Percentiles rank a stretch among this genome's conserved stretches.
Conservation (phyloP, 2,113 vertebrate species). For the Halichoeres trimaculatus region DNA sequence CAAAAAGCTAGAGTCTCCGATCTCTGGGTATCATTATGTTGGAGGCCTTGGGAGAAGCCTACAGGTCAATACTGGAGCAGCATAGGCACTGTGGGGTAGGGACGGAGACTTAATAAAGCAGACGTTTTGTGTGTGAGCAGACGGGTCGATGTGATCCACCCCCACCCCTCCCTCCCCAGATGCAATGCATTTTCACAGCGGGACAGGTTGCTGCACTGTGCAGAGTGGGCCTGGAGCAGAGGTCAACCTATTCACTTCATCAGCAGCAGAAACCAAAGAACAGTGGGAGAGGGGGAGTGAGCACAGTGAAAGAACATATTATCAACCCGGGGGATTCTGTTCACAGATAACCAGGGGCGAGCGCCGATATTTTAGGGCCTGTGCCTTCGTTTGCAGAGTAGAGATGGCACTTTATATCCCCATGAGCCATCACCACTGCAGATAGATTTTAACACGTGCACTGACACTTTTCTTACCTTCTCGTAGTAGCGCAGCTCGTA, state of each 20-base stretch:
- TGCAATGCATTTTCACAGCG: conserved; percentile 80
- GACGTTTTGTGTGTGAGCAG: conserved; percentile 74
- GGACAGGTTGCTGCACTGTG: conserved; percentile 70
- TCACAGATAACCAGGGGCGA: conserved; percentile 24
- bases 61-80: conserved; percentile 74
- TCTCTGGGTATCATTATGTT: conserved; percentile 69
- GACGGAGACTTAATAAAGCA: conserved; percentile 78
- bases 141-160: conserved; percentile 77
- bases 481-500: conserved; percentile 97
- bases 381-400: conserved; percentile 5
- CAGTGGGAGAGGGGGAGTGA: conserved; percentile 66
- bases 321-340: conserved; percentile 66
- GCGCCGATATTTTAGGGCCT: conserved; percentile 6
- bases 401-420: not conserved
- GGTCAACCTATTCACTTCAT: conserved; percentile 77
- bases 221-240: conserved; percentile 66
- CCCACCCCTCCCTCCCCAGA: conserved; percentile 62
- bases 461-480: conserved; percentile 86
- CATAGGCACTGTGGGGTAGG: conserved; percentile 48
- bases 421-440: not conserved
- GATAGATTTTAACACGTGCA: not conserved
- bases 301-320: conserved; percentile 58
- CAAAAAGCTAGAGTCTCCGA: conserved; percentile 60
- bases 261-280: conserved; percentile 73
- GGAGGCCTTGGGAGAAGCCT: conserved; percentile 74